Evolutionary conservation across 1,140 invertebrate genomes (phyloP).

Genomic region (Venturia canescens): DNA sequence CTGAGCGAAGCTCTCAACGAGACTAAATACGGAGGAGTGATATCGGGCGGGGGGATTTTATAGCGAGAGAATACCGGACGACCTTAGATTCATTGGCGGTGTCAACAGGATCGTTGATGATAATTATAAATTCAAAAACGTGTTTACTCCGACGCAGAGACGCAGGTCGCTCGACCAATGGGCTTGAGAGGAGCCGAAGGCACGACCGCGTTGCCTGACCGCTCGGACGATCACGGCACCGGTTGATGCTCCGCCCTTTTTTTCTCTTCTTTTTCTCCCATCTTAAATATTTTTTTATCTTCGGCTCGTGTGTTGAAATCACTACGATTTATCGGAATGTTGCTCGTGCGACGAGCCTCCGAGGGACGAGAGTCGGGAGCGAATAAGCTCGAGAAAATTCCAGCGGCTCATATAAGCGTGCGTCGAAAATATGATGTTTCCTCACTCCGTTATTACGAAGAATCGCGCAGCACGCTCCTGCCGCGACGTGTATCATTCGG

Average conservation of each 20-base stretch:
- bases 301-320: too few species aligned
- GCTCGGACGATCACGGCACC: background rate
- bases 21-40: background rate
- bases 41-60: background rate
- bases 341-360: too few species aligned
- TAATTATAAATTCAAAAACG: conserved; percentile 21
- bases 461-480: too few species aligned
- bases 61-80: background rate
- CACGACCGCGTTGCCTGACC: background rate
- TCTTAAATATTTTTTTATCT: too few species aligned
- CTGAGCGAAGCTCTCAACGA: background rate
- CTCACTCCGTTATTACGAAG: too few species aligned
- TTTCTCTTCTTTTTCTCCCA: background rate
- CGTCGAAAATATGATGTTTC: too few species aligned
- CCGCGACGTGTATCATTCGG: too few species aligned
- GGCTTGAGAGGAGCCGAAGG: background rate
- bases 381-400: too few species aligned
- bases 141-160: background rate
- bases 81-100: background rate
- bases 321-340: background rate
- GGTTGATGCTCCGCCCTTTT: background rate
- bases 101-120: conserved; percentile 10
- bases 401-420: too few species aligned
- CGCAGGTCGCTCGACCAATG: background rate
- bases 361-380: too few species aligned